Evolutionary conservation across 1,140 invertebrate species (phyloP).

Genomic region (Goniozus legneri): DNA sequence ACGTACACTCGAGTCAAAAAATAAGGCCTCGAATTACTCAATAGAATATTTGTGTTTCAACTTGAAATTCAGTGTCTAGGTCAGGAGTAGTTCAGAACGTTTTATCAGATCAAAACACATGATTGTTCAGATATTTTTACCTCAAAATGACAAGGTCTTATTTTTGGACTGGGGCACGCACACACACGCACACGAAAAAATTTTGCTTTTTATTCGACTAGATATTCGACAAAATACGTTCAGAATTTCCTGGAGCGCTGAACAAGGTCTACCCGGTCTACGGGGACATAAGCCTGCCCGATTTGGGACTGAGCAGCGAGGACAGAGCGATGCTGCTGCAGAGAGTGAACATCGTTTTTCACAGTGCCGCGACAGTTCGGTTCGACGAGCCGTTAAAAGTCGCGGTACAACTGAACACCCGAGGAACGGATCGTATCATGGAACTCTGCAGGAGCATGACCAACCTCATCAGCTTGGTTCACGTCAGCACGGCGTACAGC

Average conservation of each 20-base stretch:
- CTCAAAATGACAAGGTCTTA: too few species aligned
- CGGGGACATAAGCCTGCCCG: constrained; percentile 66
- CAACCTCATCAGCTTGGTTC: constrained; percentile 70
- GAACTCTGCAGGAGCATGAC: constrained; percentile 67
- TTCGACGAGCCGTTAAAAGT: constrained; percentile 70
- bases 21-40: too few species aligned
- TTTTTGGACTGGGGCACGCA: too few species aligned
- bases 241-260: constrained; percentile 62
- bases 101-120: too few species aligned
- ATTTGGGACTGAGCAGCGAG: constrained; percentile 62
- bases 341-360: constrained; percentile 83
- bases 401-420: constrained; percentile 69
- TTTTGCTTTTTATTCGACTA: constrained; percentile 32
- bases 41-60: too few species aligned
- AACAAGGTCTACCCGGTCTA: constrained; percentile 74
- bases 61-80: too few species aligned
- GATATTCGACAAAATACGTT: constrained; percentile 71
- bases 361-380: constrained; percentile 84
- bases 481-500: constrained; percentile 86
- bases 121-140: too few species aligned
- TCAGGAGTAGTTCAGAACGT: too few species aligned
- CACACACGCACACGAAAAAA: not conserved
- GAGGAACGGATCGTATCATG: constrained; percentile 65
- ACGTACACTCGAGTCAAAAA: too few species aligned
- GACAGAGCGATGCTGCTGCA: constrained; percentile 61